phyloP scores from a whole-genome alignment of 2,797 vertebrate genomes.

The Anabas testudineus region DNA sequence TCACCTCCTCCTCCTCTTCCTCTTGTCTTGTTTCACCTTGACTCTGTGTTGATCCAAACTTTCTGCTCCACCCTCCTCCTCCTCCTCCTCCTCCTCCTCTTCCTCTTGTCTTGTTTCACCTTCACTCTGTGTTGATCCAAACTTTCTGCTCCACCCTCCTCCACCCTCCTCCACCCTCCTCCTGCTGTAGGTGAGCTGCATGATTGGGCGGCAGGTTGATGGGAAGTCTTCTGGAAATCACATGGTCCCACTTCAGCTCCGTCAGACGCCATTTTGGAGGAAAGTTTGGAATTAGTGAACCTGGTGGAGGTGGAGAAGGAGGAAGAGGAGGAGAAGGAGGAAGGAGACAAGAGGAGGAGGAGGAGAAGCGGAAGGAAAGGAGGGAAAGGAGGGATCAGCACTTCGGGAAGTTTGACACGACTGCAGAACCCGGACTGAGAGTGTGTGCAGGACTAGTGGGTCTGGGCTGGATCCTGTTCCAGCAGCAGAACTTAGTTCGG shows the following conservation, averaged over 20 bases:
- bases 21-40: no score
- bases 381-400: slow-evolving; percentile 50
- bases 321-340: slow-evolving; percentile 21
- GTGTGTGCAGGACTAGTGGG: slow-evolving; percentile 38
- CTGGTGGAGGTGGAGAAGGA: slow-evolving; percentile 73
- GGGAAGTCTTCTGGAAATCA: slow-evolving; percentile 76
- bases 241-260: slow-evolving; percentile 84
- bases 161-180: slow-evolving; percentile 61
- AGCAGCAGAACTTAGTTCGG: slow-evolving; percentile 34
- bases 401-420: slow-evolving; percentile 79
- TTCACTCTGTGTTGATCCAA: background rate
- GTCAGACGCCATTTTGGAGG: slow-evolving; percentile 94
- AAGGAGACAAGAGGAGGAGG: slow-evolving; percentile 38
- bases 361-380: slow-evolving; percentile 13
- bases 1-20: background rate
- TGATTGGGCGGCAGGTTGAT: slow-evolving; percentile 80
- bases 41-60: no score
- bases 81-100: slow-evolving; percentile 56
- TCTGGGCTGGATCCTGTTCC: slow-evolving; percentile 5
- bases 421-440: slow-evolving; percentile 46
- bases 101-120: background rate
- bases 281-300: slow-evolving; percentile 93
- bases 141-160: slow-evolving; percentile 10
- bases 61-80: background rate
- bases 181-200: slow-evolving; percentile 77